Percentiles rank a stretch among this genome's conserved stretches.
Conservation (phyloP, 2,797 vertebrate genomes). For the Chaenodraco wilsoni region DNA sequence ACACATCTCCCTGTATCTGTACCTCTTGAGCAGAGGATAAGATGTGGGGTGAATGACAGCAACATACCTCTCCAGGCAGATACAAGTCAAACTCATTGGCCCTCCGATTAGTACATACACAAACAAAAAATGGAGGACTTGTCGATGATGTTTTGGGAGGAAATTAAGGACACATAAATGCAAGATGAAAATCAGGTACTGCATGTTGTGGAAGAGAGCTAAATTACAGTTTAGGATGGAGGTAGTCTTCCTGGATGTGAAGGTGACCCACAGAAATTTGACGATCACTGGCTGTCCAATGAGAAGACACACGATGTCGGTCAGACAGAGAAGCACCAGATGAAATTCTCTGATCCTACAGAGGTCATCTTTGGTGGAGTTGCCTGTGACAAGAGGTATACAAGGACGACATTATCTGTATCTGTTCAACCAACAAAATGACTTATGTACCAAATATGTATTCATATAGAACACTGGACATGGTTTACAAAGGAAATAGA, state of each 20-base stretch:
- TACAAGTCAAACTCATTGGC: slow-evolving; percentile 35
- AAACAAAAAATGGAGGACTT: neutral
- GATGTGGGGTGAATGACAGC: slow-evolving; percentile 57
- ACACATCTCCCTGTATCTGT: slow-evolving; percentile 50
- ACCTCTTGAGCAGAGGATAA: slow-evolving; percentile 58
- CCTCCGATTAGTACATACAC: slow-evolving; percentile 45
- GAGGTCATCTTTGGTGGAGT: accelerated
- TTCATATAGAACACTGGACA: too few relatives aligned
- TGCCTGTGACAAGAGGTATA: neutral
- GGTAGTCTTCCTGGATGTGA: slow-evolving; percentile 15
- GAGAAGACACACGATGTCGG: slow-evolving; percentile 2
- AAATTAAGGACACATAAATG: neutral
- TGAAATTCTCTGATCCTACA: accelerated
- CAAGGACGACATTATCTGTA: too few relatives aligned
- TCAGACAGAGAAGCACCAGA: accelerated
- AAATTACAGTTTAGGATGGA: slow-evolving; percentile 58
- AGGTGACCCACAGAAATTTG: slow-evolving; percentile 41
- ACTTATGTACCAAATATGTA: too few relatives aligned
- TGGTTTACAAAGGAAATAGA: too few relatives aligned
- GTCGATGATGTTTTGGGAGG: accelerated
- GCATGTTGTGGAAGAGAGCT: slow-evolving; percentile 43
- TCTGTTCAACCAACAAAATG: too few relatives aligned
- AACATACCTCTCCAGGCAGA: slow-evolving; percentile 60
- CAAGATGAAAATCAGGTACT: neutral
- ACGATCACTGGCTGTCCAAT: slow-evolving; percentile 34